Base-by-base conservation (phyloP, 2,888 invertebrate species). In the Phoenoteleia sp. region DNA sequence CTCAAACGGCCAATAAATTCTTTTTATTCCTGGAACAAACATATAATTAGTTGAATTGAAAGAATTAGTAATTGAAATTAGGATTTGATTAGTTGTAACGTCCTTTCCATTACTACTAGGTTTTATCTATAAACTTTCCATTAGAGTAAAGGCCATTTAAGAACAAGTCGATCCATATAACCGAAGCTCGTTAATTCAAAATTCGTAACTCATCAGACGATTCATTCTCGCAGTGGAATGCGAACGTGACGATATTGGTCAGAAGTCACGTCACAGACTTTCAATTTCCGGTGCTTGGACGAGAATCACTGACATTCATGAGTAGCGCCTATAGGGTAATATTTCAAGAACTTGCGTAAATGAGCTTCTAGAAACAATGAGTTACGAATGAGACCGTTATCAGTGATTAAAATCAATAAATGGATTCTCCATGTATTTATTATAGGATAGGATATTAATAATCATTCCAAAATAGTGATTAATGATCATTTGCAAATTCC, bases 191-290 rank as follows among this genome's bases (percentile, higher is more conserved):
- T 86, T 86, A 84, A 86, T 86, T 81, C 84, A 75, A 84, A 84
- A 84, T 86, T 86, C 84, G 79, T 86, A 84, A 81, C 86, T 81
- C 84, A 75, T 84, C 81, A 77, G 79, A 72, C 84, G 79, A 86
- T 86, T 84, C 79, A 80, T 84, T 81, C 79, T 81, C 81, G 42
- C 42, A 54, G 71, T 45, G 84, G 84, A 84, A 84, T 81, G 81
- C 45, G 67, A 81, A 79, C 79, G 79, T 79, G 72, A 84, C 81
- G 84, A 80, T 84, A 76, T 86, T 69, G 84, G 74, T 74, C 81
- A 84, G 84, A 84, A 84, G 86, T 86, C 86, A 86, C 86, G 86
- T 86, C 81, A 86, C 84, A 81, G 84, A 86, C 81, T 86, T 84
- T 84, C 84, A 86, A 86, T 86, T 86, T 86, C 86, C 86, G 84